These are phyloP conservation scores for Callipepla squamata DNA, from an alignment of 2,113 vertebrate species.

Conservation along the genomic window DNA sequence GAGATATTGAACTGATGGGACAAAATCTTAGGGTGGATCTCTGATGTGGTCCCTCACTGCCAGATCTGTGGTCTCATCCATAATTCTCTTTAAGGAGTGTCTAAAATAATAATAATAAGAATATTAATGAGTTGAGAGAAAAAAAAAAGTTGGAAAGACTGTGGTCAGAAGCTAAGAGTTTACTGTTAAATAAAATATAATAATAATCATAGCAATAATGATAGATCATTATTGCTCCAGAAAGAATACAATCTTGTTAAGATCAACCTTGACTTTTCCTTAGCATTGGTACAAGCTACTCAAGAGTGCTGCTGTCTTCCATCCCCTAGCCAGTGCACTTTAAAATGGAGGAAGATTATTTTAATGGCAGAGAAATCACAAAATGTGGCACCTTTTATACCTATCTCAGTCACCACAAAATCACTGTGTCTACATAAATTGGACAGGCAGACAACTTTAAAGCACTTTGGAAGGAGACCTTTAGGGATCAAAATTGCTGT, in stretches of 20 bases:
- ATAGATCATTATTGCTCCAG: not conserved
- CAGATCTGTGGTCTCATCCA: not conserved
- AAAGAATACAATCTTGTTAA: not conserved
- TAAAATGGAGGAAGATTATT: not conserved
- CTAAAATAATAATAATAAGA: not conserved
- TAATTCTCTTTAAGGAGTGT: not conserved
- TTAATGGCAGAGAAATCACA: not conserved
- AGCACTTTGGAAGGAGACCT: not conserved
- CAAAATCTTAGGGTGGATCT: not conserved
- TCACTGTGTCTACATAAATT: not conserved
- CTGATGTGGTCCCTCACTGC: not conserved
- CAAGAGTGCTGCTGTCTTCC: not conserved
- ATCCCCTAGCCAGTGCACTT: not conserved
- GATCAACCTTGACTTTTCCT: not conserved
- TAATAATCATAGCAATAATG: not conserved
- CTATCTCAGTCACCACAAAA: not conserved
- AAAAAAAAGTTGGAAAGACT: not conserved
- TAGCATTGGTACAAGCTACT: not conserved
- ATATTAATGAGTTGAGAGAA: not conserved
- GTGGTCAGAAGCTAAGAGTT: not conserved
- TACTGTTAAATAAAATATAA: not conserved
- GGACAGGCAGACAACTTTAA: not conserved
- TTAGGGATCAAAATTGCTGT: not conserved
- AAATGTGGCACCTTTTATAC: not conserved
- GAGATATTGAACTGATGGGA: not conserved